A percentile compares a stretch with the other conserved stretches of the same genome.
phyloP scores from a whole-genome alignment of 2,888 invertebrate species.

The Clepsis dumicolana region DNA sequence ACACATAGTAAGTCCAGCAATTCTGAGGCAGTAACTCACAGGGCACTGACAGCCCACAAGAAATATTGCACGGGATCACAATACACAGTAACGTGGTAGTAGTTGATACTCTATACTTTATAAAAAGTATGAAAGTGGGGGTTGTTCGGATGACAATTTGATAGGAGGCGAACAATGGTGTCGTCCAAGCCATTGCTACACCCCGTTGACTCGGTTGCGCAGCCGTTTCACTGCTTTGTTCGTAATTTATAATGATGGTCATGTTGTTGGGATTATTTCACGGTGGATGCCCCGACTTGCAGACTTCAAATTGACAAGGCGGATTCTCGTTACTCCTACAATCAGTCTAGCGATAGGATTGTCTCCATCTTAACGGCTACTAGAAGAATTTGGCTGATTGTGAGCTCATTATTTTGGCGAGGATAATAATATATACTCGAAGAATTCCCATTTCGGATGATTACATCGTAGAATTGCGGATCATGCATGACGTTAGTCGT shows the following conservation, averaged over 20 bases:
- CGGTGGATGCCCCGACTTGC: slow-evolving; percentile 58
- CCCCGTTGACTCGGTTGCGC: slow-evolving; percentile 77
- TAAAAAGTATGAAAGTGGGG: slow-evolving; percentile 74
- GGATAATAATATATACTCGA: slow-evolving; percentile 48
- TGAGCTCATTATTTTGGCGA: slow-evolving; percentile 35
- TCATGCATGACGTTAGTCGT: slow-evolving; percentile 44
- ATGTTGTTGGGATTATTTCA: slow-evolving; percentile 72
- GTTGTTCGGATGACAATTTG: slow-evolving; percentile 74
- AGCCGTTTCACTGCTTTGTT: slow-evolving; percentile 78
- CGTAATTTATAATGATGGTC: slow-evolving; percentile 72
- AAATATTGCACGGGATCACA: slow-evolving; percentile 48
- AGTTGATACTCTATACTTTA: slow-evolving; percentile 66
- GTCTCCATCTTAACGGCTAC: slow-evolving; percentile 1
- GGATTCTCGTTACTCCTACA: slow-evolving; percentile 22
- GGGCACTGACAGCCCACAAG: slow-evolving; percentile 49
- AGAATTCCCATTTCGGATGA: slow-evolving; percentile 46
- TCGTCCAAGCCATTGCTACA: slow-evolving; percentile 74
- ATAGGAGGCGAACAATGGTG: slow-evolving; percentile 73
- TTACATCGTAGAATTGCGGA: slow-evolving; percentile 45
- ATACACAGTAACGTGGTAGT: slow-evolving; percentile 55
- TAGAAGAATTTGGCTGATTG: slow-evolving; percentile 2
- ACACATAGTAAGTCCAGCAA: slow-evolving; percentile 37
- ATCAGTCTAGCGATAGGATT: background rate
- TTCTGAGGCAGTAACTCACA: slow-evolving; percentile 45
- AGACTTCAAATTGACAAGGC: slow-evolving; percentile 53